These are phyloP conservation scores for Galago senegalensis DNA, from an alignment of 2,797 vertebrate genomes.

Conservation along the genomic window DNA sequence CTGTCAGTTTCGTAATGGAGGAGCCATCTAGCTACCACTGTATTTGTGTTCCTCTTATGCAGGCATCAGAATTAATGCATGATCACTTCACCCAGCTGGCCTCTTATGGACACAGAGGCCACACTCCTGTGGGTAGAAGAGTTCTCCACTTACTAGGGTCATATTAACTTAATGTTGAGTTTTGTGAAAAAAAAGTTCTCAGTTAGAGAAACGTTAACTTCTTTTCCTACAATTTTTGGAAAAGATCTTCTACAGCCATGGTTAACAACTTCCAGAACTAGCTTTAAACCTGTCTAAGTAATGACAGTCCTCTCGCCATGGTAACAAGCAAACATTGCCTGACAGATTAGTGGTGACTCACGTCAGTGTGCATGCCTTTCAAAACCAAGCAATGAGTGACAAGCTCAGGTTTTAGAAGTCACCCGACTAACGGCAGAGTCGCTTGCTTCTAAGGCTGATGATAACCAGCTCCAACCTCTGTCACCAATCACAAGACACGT, in stretches of 20 bases:
- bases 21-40: neutral
- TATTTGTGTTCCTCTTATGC: neutral
- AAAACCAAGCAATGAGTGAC: neutral
- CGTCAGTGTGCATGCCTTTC: neutral
- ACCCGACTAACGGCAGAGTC: neutral
- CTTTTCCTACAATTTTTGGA: neutral
- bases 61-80: neutral
- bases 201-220: constrained; percentile 15
- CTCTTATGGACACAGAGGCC: neutral
- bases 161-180: constrained; percentile 17
- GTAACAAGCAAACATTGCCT: constrained; percentile 15
- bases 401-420: constrained; percentile 28
- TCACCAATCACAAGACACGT: constrained; percentile 20
- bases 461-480: neutral
- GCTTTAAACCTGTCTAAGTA: constrained; percentile 24
- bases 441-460: neutral
- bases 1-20: neutral
- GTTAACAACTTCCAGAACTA: neutral
- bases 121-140: neutral
- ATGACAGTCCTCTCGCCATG: neutral
- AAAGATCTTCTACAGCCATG: neutral
- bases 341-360: neutral
- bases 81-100: neutral
- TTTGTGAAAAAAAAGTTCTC: constrained; percentile 7
- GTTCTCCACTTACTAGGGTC: neutral